phyloP scores from a whole-genome alignment of 1,140 invertebrate species.

The Anthonomus grandis region DNA sequence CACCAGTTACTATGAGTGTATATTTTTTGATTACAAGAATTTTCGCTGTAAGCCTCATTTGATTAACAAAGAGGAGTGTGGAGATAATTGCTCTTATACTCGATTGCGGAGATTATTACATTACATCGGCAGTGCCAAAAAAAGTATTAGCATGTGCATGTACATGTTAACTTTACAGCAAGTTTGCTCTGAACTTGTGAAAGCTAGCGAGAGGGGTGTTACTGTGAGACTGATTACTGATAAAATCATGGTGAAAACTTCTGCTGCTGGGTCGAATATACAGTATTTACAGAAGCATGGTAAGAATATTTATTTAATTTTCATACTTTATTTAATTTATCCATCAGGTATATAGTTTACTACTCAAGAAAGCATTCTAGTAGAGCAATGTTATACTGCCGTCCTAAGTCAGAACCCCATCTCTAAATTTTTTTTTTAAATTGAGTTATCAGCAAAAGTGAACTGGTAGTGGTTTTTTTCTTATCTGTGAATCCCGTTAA shows the following conservation, averaged over 20 bases:
- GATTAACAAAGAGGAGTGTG: slow-evolving; percentile 27
- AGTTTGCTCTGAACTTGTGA: slow-evolving; percentile 27
- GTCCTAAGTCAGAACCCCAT: too few species aligned
- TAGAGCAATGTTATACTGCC: too few species aligned
- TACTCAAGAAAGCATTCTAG: too few species aligned
- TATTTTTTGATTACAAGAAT: slow-evolving; percentile 30
- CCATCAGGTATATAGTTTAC: too few species aligned
- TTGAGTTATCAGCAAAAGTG: too few species aligned
- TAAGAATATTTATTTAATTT: slow-evolving; percentile 5
- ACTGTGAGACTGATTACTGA: slow-evolving; percentile 36
- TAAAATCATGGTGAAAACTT: slow-evolving; percentile 23
- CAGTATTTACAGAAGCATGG: slow-evolving; percentile 18
- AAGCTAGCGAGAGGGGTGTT: slow-evolving; percentile 32
- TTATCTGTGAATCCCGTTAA: too few species aligned
- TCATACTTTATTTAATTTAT: too few species aligned
- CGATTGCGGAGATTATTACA: slow-evolving; percentile 24
- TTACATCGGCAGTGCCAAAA: slow-evolving; percentile 32
- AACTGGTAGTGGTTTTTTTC: too few species aligned
- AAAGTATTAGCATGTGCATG: slow-evolving; percentile 36
- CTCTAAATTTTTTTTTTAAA: too few species aligned
- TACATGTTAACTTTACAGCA: slow-evolving; percentile 32
- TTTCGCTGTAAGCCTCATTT: slow-evolving; percentile 29
- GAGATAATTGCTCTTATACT: slow-evolving; percentile 27
- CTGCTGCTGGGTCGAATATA: slow-evolving; percentile 17
- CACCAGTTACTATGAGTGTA: slow-evolving; percentile 28